Percentiles rank a stretch among this genome's conserved stretches.
These are phyloP conservation scores for Melanotaenia pygmaea DNA, from an alignment of 2,797 vertebrate species.

Conservation along the genomic window DNA sequence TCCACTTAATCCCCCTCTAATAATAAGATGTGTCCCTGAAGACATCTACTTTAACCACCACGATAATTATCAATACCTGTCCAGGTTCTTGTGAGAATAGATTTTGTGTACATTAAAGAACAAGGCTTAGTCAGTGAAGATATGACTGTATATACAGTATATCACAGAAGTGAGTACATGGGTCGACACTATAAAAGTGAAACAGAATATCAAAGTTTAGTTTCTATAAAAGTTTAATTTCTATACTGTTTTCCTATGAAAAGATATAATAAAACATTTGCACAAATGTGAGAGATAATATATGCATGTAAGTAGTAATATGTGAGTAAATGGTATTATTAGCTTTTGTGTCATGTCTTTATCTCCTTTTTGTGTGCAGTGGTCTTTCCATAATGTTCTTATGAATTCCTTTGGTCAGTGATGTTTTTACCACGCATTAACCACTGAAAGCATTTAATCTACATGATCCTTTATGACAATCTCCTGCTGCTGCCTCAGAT, in stretches of 20 bases:
- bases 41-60: not conserved
- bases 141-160: no score
- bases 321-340: no score
- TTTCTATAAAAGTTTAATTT: no score
- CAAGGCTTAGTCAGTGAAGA: not conserved
- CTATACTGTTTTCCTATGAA: no score
- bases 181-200: no score
- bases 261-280: no score
- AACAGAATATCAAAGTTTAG: no score
- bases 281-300: no score
- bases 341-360: not conserved
- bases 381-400: conserved; percentile 2
- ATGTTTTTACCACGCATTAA: conserved; percentile 8
- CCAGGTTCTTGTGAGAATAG: not conserved
- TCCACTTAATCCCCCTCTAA: not conserved
- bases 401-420: conserved; percentile 39
- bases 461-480: conserved; percentile 30
- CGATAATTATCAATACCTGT: not conserved
- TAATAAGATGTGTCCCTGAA: not conserved
- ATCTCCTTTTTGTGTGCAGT: conserved; percentile 3
- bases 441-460: conserved; percentile 15
- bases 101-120: not conserved
- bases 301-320: no score
- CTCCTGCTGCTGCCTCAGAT: conserved; percentile 24
- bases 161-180: no score